phyloP scores from a whole-genome alignment of 2,888 invertebrate genomes.

The Diarsia brunnea region DNA sequence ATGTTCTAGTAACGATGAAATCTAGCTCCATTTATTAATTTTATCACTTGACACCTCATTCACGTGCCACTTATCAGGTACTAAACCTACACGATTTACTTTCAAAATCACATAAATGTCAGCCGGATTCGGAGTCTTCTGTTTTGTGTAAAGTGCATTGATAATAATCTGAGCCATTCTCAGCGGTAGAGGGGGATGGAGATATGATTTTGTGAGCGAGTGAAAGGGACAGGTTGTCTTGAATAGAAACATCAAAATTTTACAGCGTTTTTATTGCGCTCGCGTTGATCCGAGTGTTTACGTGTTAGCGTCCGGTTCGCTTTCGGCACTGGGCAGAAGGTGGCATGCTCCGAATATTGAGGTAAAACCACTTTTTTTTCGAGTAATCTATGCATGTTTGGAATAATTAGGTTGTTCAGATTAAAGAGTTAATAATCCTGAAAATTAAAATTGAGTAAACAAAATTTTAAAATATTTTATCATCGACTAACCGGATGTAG shows the following conservation, averaged over 20 bases:
- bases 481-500: no score
- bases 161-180: constrained; percentile 89
- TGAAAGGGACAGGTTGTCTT: constrained; percentile 75
- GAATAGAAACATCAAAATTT: constrained; percentile 91
- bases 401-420: constrained; percentile 55
- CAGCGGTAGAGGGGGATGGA: constrained; percentile 75
- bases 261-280: constrained; percentile 90
- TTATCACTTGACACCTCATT: constrained; percentile 89
- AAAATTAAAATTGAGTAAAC: constrained; percentile 4
- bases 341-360: constrained; percentile 71
- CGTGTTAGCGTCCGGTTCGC: constrained; percentile 84
- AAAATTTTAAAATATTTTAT: not conserved
- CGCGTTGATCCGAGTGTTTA: constrained; percentile 86
- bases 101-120: constrained; percentile 89
- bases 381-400: constrained; percentile 62
- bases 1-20: constrained; percentile 71
- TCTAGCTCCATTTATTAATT: constrained; percentile 86
- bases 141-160: constrained; percentile 91
- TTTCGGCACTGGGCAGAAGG: constrained; percentile 73
- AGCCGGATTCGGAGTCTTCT: constrained; percentile 85
- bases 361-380: constrained; percentile 71
- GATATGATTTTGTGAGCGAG: constrained; percentile 57
- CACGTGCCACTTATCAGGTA: constrained; percentile 82
- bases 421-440: constrained; percentile 63
- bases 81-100: constrained; percentile 89